Percentiles rank a stretch among this genome's conserved stretches.
These are phyloP conservation scores for Chironomus striatipennis DNA, from an alignment of 1,140 invertebrate genomes.

Conservation along the genomic window DNA sequence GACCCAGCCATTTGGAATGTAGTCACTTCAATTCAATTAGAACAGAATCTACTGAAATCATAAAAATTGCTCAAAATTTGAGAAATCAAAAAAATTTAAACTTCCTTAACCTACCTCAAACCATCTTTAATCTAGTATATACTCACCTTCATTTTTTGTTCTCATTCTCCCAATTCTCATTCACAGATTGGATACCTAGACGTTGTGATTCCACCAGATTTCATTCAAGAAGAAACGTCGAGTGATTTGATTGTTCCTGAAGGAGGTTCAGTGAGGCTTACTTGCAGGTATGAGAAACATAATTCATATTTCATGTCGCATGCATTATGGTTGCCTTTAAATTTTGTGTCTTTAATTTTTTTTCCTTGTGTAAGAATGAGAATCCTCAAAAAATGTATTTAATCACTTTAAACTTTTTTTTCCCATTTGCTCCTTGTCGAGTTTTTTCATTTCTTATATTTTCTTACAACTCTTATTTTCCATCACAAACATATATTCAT, in stretches of 20 bases:
- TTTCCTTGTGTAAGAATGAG: no score
- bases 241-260: conserved; percentile 74
- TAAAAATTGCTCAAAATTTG: no score
- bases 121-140: no score
- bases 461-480: not conserved
- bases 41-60: no score
- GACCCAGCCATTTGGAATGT: no score
- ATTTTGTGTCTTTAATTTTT: no score
- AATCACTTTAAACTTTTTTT: not conserved
- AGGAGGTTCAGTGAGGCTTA: conserved; percentile 58
- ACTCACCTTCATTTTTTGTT: no score
- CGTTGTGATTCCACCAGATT: conserved; percentile 77
- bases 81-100: no score
- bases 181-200: conserved; percentile 68
- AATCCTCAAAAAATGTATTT: not conserved
- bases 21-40: no score
- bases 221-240: conserved; percentile 69
- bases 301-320: no score
- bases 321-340: no score
- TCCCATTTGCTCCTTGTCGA: not conserved
- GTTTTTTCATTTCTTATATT: not conserved
- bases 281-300: conserved; percentile 41
- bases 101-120: no score
- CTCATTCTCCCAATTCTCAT: not conserved
- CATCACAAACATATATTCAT: conserved; percentile 13